These are phyloP conservation scores for Drosophila quinaria DNA, from an alignment of 2,888 invertebrate species.

Conservation along the genomic window DNA sequence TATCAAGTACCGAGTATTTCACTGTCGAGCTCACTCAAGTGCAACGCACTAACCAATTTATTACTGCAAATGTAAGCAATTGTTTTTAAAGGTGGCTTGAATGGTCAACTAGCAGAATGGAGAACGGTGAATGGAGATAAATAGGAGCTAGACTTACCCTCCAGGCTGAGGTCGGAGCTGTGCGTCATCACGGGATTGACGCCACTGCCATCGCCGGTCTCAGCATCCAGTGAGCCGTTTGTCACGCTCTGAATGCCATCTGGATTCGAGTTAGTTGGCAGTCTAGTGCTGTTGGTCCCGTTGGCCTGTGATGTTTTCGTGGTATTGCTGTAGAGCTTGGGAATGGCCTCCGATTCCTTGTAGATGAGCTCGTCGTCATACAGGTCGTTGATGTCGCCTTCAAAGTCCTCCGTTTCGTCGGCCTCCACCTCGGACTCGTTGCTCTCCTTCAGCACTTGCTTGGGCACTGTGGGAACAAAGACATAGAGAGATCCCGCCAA, in stretches of 20 bases:
- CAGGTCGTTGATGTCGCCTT: constrained; percentile 87
- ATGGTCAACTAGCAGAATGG: neutral
- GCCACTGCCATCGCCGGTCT: constrained; percentile 71
- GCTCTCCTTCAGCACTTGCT: constrained; percentile 93
- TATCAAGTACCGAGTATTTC: neutral
- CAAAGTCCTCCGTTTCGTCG: constrained; percentile 89
- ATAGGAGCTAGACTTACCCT: constrained; percentile 75
- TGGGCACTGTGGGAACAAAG: constrained; percentile 88
- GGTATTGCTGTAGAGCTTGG: constrained; percentile 85
- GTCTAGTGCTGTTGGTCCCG: constrained; percentile 45
- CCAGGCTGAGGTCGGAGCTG: constrained; percentile 83
- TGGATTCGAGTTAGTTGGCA: constrained; percentile 39
- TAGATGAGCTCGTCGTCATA: constrained; percentile 87
- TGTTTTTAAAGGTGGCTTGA: constrained; percentile 11
- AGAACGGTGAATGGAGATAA: neutral
- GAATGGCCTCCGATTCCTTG: constrained; percentile 87
- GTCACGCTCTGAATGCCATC: constrained; percentile 59
- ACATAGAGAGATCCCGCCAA: constrained; percentile 33
- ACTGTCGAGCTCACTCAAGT: too few relatives aligned
- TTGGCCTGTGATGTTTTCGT: constrained; percentile 70
- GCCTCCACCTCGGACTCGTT: constrained; percentile 92
- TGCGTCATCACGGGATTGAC: constrained; percentile 85
- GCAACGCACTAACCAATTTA: neutral
- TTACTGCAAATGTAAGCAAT: constrained; percentile 24
- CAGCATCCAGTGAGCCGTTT: constrained; percentile 72